phyloP scores from a whole-genome alignment of 2,797 vertebrate genomes.

The Okamejei kenojei region DNA sequence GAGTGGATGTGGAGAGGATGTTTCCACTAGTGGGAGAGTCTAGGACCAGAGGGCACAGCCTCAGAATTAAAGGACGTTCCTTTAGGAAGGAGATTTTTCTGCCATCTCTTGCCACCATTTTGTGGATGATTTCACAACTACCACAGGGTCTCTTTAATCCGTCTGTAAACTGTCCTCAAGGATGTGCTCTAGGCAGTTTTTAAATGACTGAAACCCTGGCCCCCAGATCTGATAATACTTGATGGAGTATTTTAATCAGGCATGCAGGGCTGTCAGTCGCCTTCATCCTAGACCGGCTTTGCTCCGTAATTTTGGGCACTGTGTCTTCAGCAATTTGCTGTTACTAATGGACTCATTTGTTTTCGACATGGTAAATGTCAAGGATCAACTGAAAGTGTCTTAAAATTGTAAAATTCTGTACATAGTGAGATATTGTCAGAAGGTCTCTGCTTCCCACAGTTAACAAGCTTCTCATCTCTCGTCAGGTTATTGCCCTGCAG shows the following conservation, averaged over 20 bases:
- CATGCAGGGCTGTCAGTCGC: not conserved
- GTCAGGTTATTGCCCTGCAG: too few species aligned
- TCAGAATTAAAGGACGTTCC: too few species aligned
- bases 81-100: not conserved
- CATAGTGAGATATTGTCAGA: not conserved
- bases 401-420: not conserved
- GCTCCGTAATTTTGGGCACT: not conserved
- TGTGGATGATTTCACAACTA: not conserved
- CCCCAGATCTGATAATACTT: not conserved
- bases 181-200: not conserved
- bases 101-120: too few species aligned
- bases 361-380: not conserved
- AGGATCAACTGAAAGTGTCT: not conserved
- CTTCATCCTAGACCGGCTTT: not conserved
- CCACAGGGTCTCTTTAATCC: not conserved
- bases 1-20: too few species aligned
- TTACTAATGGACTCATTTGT: not conserved
- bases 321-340: not conserved
- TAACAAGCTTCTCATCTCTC: not conserved
- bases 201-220: not conserved
- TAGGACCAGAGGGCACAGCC: too few species aligned
- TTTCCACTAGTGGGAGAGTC: too few species aligned
- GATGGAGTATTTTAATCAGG: slow-evolving; percentile 6
- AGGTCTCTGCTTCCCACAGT: not conserved
- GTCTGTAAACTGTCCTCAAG: not conserved